phyloP scores from a whole-genome alignment of 2,113 vertebrate species.

The Vicugna pacos region DNA sequence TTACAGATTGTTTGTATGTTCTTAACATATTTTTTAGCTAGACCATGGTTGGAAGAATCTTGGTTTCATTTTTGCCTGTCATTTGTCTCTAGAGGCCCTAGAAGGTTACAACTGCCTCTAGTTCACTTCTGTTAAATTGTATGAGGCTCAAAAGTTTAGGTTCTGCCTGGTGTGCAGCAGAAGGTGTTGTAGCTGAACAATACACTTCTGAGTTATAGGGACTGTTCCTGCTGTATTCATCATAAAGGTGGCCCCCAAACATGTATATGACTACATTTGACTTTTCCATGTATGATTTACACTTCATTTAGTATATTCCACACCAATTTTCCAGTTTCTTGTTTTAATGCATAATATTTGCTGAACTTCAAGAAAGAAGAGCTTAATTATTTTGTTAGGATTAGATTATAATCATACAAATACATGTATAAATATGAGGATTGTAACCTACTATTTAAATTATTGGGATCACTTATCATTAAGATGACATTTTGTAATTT shows the following conservation, averaged over 20 bases:
- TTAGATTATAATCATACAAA: conserved; percentile 31
- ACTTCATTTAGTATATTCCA: neutral
- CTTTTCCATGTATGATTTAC: neutral
- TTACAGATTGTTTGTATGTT: neutral
- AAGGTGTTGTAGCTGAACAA: neutral
- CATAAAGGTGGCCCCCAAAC: neutral
- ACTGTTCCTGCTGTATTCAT: neutral
- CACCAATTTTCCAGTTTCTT: conserved; percentile 11
- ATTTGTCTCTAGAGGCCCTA: conserved; percentile 23
- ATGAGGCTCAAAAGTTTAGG: conserved; percentile 15
- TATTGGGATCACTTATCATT: neutral
- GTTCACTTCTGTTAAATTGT: neutral
- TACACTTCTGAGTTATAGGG: neutral
- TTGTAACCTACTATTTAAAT: neutral
- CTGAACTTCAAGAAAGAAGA: neutral
- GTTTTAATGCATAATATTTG: neutral
- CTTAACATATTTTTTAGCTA: conserved; percentile 11
- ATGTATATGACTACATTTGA: neutral
- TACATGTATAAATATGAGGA: neutral
- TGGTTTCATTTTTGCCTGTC: neutral
- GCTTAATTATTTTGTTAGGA: neutral
- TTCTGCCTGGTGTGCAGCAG: neutral
- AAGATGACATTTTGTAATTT: conserved; percentile 29
- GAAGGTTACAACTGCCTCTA: neutral
- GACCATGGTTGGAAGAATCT: neutral